These are phyloP conservation scores for Thysanoteuthis rhombus DNA, from an alignment of 2,888 invertebrate species.

Conservation along the genomic window DNA sequence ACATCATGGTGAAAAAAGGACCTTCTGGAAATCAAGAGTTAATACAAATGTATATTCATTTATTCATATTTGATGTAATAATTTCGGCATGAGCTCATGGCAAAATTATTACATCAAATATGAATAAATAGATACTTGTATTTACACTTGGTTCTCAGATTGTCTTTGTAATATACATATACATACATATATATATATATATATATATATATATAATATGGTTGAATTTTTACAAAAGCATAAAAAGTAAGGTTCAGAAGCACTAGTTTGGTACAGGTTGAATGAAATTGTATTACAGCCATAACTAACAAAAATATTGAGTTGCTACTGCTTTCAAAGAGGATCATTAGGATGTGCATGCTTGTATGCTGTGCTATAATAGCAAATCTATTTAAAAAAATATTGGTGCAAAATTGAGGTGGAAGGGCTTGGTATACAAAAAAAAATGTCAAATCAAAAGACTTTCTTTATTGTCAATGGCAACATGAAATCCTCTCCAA, in stretches of 20 bases:
- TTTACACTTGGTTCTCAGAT: no score
- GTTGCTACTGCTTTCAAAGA: neutral
- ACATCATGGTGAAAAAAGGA: no score
- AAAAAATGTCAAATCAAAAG: neutral
- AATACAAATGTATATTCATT: no score
- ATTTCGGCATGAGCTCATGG: no score
- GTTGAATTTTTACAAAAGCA: neutral
- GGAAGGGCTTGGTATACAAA: neutral
- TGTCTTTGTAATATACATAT: no score
- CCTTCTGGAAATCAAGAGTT: no score
- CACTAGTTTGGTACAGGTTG: neutral
- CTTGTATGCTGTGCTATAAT: neutral
- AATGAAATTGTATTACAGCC: neutral
- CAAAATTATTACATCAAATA: no score
- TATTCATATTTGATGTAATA: no score
- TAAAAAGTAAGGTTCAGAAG: neutral
- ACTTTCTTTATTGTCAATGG: no score
- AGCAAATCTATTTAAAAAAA: conserved; percentile 12
- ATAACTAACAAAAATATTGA: neutral
- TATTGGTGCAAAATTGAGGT: neutral
- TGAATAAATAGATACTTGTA: no score
- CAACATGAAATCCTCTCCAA: neutral
- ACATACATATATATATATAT: no score
- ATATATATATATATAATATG: no score
- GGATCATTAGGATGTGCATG: neutral